Percentiles rank a stretch among this genome's conserved stretches.
These are phyloP conservation scores for Malurus cyaneus DNA, from an alignment of 2,113 vertebrate species.

Conservation along the genomic window DNA sequence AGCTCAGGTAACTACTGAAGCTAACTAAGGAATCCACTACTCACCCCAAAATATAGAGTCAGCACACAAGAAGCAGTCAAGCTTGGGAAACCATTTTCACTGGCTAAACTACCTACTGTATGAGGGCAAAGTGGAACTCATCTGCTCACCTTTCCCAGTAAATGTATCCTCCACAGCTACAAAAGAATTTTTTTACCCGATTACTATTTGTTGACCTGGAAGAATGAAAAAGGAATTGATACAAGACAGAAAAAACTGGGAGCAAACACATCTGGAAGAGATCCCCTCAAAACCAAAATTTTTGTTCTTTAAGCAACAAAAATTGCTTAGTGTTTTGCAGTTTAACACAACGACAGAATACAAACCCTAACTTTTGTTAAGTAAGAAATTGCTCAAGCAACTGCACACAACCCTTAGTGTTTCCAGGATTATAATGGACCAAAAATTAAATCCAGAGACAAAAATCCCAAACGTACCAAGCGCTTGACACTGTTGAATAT, in stretches of 20 bases:
- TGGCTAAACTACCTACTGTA: constrained; percentile 25
- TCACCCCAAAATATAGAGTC: constrained; percentile 33
- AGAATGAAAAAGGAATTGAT: background rate
- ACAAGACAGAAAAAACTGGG: constrained; percentile 37
- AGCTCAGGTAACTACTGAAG: constrained; percentile 55
- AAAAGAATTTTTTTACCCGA: background rate
- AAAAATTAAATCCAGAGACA: constrained; percentile 5
- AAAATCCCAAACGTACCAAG: background rate
- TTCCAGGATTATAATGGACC: background rate
- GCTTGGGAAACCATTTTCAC: constrained; percentile 43
- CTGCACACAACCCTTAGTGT: background rate
- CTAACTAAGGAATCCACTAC: constrained; percentile 44
- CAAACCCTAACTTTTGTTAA: background rate
- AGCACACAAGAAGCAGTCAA: constrained; percentile 45
- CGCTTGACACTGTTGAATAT: background rate
- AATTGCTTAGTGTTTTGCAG: constrained; percentile 1
- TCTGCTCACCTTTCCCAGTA: constrained; percentile 35
- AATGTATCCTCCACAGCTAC: constrained; percentile 3
- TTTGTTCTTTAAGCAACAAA: background rate
- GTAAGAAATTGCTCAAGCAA: background rate
- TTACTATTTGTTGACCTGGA: background rate
- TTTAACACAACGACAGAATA: constrained; percentile 21
- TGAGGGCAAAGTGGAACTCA: constrained; percentile 52
- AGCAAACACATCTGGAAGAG: constrained; percentile 25
- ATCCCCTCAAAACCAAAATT: background rate